Evolutionary conservation across 2,888 invertebrate species (phyloP).

Genomic region (Harpagoxenus sublaevis): DNA sequence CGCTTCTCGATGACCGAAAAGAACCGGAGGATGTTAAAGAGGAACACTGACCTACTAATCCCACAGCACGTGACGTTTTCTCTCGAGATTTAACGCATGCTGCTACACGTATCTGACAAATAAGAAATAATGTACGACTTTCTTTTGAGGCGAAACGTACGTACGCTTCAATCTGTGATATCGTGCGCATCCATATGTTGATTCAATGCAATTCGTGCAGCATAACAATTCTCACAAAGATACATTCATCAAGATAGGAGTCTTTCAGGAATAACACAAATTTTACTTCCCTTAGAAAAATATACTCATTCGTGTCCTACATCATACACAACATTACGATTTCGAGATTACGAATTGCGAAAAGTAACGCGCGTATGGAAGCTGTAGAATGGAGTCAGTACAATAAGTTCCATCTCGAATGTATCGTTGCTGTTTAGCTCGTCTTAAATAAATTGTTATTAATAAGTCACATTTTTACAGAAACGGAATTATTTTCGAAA

Average conservation of each 20-base stretch:
- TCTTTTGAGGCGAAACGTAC: background rate
- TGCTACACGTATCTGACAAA: slow-evolving; percentile 21
- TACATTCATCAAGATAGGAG: background rate
- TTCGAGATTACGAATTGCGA: slow-evolving; percentile 32
- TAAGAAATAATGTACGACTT: background rate
- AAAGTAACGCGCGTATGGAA: slow-evolving; percentile 6
- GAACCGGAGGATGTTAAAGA: slow-evolving; percentile 19
- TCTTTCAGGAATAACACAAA: background rate
- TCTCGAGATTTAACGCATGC: slow-evolving; percentile 23
- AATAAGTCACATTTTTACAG: background rate
- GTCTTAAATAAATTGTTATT: slow-evolving; percentile 10
- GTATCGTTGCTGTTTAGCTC: background rate
- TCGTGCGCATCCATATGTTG: background rate
- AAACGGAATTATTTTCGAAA: background rate
- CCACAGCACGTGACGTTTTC: slow-evolving; percentile 13
- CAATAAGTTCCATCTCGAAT: background rate
- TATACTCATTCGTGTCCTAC: slow-evolving; percentile 13
- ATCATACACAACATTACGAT: slow-evolving; percentile 3
- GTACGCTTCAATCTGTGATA: background rate
- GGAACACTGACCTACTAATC: slow-evolving; percentile 42
- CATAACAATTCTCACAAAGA: background rate
- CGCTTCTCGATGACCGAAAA: background rate
- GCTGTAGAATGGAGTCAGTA: background rate
- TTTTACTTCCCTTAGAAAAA: background rate
- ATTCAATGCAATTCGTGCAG: background rate